Base-by-base conservation (phyloP, 1,140 invertebrate genomes). In the Leguminivora glycinivorella region DNA sequence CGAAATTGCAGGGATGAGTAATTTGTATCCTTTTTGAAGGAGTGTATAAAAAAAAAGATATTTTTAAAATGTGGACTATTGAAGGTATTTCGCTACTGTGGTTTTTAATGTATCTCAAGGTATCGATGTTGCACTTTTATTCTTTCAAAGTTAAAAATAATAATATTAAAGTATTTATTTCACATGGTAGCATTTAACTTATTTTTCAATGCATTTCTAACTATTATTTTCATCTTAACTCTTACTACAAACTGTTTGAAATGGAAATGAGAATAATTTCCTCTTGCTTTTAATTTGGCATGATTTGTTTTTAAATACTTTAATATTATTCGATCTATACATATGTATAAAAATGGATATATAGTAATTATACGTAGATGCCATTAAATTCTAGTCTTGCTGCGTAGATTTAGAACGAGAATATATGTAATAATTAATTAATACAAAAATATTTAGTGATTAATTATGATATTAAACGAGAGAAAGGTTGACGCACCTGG, bases 301-400 rank as follows among this genome's bases (percentile, higher is more conserved):
- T 19, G 29, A 34, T n/a, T n/a, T 66, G 26, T 67, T 43, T 43
- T 19, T 40, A 38, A 67, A 67, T 38, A 67, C 29, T 67, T 67
- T 67, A 67, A 67, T 67, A 38, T 67, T 67, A 38, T 38, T 38
- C n/a, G 26, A 66, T 31, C 63, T 67, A 67, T 67, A 67, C 29
- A 67, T 67, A 67, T 67, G 63, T 67, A 67, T 38, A 67, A 67
- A 67, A 67, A 67, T 19, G 29, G 22, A 67, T 38, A 67, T 38
- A 67, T 67, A 19, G 19, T 67, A 38, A 38, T 66, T 34, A 77
- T 82, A 73, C 67, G 78, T 89, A 85, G 83, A 79, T 77, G 87
- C 83, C 85, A 88, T 85, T 81, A 79, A 76, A 85, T 77, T 88
- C 85, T 89, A 88, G 85, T 86, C 85, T 77, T 52, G 82, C 82